These are phyloP conservation scores for Drosophila fulvimacula DNA, from an alignment of 2,888 invertebrate species.

Conservation along the genomic window DNA sequence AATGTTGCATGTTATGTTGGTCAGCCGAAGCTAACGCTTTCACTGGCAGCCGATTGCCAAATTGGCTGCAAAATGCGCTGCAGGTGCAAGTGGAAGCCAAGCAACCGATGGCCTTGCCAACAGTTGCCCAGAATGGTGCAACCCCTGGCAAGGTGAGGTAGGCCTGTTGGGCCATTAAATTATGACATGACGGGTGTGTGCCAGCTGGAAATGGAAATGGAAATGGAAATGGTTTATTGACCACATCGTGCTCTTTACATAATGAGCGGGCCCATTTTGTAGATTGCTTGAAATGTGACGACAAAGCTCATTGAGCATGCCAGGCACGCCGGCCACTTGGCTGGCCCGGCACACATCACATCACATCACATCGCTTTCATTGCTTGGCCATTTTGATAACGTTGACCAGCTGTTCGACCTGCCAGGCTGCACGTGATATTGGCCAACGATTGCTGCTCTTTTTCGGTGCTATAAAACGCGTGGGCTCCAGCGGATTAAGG, in stretches of 20 bases:
- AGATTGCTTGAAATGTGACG: conserved; percentile 61
- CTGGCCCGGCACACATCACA: conserved; percentile 31
- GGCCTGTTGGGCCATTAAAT: conserved; percentile 61
- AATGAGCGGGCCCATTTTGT: conserved; percentile 51
- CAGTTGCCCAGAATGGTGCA: conserved; percentile 37
- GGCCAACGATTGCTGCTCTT: conserved; percentile 50
- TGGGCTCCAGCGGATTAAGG: conserved; percentile 42
- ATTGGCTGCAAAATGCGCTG: conserved; percentile 51
- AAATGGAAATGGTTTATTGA: conserved; percentile 68
- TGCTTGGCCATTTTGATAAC: conserved; percentile 70
- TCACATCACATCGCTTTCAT: conserved; percentile 64
- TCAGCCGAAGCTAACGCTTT: conserved; percentile 50
- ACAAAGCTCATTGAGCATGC: conserved; percentile 64
- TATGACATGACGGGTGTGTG: conserved; percentile 62
- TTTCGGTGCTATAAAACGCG: conserved; percentile 77
- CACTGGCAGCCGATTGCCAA: conserved; percentile 55
- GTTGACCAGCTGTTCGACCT: conserved; percentile 35
- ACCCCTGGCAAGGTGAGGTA: conserved; percentile 13
- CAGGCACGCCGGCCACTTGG: conserved; percentile 47
- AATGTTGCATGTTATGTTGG: conserved; percentile 50
- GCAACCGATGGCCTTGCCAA: conserved; percentile 50
- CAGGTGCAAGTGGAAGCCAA: conserved; percentile 18
- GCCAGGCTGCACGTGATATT: conserved; percentile 52
- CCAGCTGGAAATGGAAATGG: conserved; percentile 57
- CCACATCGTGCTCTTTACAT: conserved; percentile 65